Evolutionary conservation across 2,113 vertebrate species (phyloP).

Genomic region (Gracilinanus agilis): DNA sequence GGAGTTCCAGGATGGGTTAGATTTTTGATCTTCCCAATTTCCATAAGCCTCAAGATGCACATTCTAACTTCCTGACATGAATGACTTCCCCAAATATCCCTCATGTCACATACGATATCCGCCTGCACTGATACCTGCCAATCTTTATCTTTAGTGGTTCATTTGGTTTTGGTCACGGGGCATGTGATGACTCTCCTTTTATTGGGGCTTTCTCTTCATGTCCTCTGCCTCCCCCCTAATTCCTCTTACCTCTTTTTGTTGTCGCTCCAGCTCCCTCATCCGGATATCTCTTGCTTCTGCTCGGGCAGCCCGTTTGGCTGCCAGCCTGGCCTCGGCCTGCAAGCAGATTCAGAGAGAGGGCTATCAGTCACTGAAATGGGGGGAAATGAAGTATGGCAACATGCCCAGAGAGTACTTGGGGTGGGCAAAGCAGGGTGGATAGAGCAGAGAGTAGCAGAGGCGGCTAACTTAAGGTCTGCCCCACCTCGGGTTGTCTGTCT

Average conservation of each 20-base stretch:
- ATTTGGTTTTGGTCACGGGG: neutral
- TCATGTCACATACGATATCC: neutral
- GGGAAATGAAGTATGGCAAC: neutral
- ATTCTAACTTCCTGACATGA: neutral
- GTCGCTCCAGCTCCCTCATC: slow-evolving; percentile 97
- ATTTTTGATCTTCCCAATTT: slow-evolving; percentile 35
- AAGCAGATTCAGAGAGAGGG: slow-evolving; percentile 27
- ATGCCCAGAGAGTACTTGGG: neutral
- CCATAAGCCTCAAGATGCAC: slow-evolving; percentile 22
- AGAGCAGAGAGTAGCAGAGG: neutral
- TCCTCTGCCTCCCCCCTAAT: neutral
- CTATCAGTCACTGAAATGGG: neutral
- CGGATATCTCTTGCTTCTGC: slow-evolving; percentile 98
- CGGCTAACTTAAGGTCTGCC: neutral
- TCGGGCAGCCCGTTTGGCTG: slow-evolving; percentile 96
- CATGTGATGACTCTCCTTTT: neutral
- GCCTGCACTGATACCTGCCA: neutral
- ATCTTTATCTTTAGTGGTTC: neutral
- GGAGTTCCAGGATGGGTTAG: neutral
- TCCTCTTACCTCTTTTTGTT: slow-evolving; percentile 96
- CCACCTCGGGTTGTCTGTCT: neutral
- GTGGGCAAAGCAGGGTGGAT: neutral
- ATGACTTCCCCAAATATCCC: slow-evolving; percentile 26
- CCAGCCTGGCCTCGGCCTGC: slow-evolving; percentile 97
- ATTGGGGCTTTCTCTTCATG: neutral